Evolutionary conservation across 64 coral and sea anemone species (phyloP).

Genomic region (Cladopsammia gracilis): DNA sequence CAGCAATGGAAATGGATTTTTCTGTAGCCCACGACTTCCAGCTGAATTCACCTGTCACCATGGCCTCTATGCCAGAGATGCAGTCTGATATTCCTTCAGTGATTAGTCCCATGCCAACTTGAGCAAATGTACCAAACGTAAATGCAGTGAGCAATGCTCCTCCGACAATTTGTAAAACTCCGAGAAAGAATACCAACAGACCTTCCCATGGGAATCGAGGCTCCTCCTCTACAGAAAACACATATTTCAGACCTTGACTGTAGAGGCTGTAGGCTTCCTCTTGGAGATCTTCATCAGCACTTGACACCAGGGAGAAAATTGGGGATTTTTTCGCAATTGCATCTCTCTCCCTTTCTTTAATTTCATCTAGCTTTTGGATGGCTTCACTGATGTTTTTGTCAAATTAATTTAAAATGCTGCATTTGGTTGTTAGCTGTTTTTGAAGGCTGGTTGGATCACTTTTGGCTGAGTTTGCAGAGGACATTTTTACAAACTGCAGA

Average conservation of each 20-base stretch:
- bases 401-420: conserved; percentile 1
- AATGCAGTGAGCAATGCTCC: conserved; percentile 14
- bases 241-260: conserved; percentile 12
- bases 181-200: background rate
- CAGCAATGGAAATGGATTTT: conserved; percentile 1
- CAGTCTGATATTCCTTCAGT: conserved; percentile 38
- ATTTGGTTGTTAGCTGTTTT: conserved; percentile 12
- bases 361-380: background rate
- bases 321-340: background rate
- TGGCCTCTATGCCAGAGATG: background rate
- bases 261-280: background rate
- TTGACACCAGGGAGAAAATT: background rate
- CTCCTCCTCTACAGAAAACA: background rate
- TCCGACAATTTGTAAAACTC: conserved; percentile 26
- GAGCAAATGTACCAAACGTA: background rate
- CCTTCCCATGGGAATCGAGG: background rate
- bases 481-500: conserved; percentile 15
- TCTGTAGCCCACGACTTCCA: conserved; percentile 1
- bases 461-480: background rate
- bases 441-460: background rate
- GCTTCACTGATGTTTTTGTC: conserved; percentile 23
- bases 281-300: background rate
- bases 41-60: background rate
- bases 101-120: conserved; percentile 17
- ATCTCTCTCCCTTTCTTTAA: conserved; percentile 12